Evolutionary conservation across 2,113 vertebrate species (phyloP).

Genomic region (Ailurus styani): DNA sequence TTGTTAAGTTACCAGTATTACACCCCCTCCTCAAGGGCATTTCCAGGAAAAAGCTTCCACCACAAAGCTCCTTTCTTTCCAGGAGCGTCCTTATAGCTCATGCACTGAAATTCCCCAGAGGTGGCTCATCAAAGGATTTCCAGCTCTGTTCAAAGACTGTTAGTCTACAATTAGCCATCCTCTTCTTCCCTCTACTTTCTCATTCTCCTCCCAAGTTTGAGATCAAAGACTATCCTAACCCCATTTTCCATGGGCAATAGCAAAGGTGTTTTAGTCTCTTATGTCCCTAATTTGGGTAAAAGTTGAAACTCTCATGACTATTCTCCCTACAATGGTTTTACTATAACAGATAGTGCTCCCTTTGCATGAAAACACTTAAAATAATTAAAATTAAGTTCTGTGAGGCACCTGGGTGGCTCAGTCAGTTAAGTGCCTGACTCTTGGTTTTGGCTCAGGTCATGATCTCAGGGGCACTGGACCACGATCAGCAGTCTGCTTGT

Average conservation of each 20-base stretch:
- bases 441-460: neutral
- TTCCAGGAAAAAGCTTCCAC: neutral
- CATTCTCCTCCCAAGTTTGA: neutral
- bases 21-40: neutral
- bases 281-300: neutral
- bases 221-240: neutral
- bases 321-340: neutral
- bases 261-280: neutral
- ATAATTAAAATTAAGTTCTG: slow-evolving; percentile 1
- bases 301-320: neutral
- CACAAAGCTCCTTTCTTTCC: neutral
- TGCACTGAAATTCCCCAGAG: neutral
- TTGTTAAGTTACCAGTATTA: neutral
- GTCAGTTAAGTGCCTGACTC: neutral
- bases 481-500: neutral
- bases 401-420: neutral
- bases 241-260: neutral
- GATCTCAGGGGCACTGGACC: neutral
- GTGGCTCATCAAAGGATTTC: neutral
- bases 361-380: neutral
- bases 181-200: neutral
- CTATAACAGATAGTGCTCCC: neutral
- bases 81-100: neutral
- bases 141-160: slow-evolving; percentile 4
- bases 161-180: neutral